These are phyloP conservation scores for Salminus brasiliensis DNA, from an alignment of 2,113 vertebrate genomes.

Conservation along the genomic window DNA sequence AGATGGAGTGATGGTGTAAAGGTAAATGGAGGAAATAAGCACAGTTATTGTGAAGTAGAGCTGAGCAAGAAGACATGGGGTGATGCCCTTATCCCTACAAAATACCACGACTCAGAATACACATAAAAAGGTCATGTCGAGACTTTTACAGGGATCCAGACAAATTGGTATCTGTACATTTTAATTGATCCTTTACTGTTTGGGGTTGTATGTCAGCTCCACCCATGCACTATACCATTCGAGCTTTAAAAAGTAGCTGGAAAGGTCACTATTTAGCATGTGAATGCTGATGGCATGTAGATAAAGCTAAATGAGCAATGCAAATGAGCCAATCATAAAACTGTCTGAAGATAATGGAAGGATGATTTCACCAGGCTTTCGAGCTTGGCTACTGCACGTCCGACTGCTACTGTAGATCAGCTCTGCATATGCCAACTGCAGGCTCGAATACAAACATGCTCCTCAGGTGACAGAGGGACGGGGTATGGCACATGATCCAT, in stretches of 20 bases:
- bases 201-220: background rate
- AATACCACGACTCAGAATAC: background rate
- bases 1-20: background rate
- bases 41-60: background rate
- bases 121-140: background rate
- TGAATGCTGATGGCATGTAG: too few relatives aligned
- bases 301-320: too few relatives aligned
- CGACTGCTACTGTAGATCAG: background rate
- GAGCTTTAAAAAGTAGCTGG: background rate
- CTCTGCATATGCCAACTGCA: background rate
- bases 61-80: background rate
- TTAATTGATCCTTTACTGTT: slow-evolving; percentile 14
- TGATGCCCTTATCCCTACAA: background rate
- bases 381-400: background rate
- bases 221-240: background rate
- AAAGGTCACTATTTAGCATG: background rate
- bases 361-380: background rate
- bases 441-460: background rate
- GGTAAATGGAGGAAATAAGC: background rate
- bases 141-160: background rate
- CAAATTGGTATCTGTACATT: slow-evolving; percentile 5
- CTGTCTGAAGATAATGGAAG: too few relatives aligned
- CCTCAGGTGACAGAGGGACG: background rate
- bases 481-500: background rate
- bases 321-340: too few relatives aligned